Base-by-base conservation (phyloP, 2,113 vertebrate genomes). In the Nymphicus hollandicus region DNA sequence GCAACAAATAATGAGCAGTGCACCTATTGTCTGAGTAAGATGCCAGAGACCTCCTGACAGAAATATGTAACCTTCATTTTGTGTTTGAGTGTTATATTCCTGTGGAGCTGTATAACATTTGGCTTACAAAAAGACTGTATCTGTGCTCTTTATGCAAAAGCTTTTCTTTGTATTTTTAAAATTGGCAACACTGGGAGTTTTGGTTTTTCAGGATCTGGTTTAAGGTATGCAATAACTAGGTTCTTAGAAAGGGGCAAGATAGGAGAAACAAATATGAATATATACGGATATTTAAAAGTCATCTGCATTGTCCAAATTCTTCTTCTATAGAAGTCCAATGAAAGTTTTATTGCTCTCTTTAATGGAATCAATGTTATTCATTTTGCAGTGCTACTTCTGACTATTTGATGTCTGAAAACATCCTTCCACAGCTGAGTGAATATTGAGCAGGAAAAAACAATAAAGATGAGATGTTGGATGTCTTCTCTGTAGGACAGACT, bases 141-240 rank as follows among this genome's bases (percentile, higher is more conserved):
- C 58, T 79, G 13, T 89, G 44, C 16, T 90, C 55, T 87, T 91
- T 73, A 88, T 86, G 80, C 39, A 83, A 71, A 93, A 81, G 27
- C 50, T 93, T 86, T 73, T 28, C 71, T 95, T 93, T 95, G 39
- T 74, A 31, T 86, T 93, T 89, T 91, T 70, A 81, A 91, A 90
- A 86, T n/a, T 83, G 60, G 52, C 43, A 88, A 55, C 71, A 81
- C 50, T 74, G 76, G 50, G 65, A 86, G 39, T 83, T 88, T 88
- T 89, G 35, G 22, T 86, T 93, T 83, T 91, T 71, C 43, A 83
- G 46, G n/a, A 77, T 88, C 64, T 71, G 6, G 1, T 86, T 80
- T 77, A 93, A 96, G 35, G 23, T 91, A 80, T 73, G 81, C 63
- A 86, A 77, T 89, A 83, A 22, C 43, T 35, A 73, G 17, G 33